Evolutionary conservation across 2,113 vertebrate species (phyloP), one percentile per base, ranked within the genome.

Genomic region (Austrofundulus limnaeus): DNA sequence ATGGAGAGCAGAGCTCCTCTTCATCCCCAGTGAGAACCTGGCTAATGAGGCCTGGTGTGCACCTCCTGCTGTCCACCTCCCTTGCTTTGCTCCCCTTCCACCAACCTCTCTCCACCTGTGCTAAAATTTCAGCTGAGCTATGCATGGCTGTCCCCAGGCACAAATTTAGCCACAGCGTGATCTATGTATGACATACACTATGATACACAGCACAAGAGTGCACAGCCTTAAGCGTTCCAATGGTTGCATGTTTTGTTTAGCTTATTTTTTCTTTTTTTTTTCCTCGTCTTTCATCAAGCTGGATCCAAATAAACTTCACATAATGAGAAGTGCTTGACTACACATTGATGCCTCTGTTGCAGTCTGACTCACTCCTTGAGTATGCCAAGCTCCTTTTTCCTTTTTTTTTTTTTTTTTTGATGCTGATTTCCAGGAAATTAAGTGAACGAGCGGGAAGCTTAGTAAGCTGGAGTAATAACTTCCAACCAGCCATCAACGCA

Each of bases 1-100:
- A 73, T 70, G 70, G 54, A 75, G 38, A 75, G 72, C 66, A 11
- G 43, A 11, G 38, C 54, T 46, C 66, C 61, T 66, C 56, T 56
- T 37, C 13, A 4, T 77, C 67, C 74, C 72, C 46, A 16, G 46
- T 61, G 68, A 76, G 58, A 57, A 61, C 55, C 42, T 45, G 69
- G 61, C 73, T 90, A 89, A 90, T 88, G 85, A 90, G 76, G 84
- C 81, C 62, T 53, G 67, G 55, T 57, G 39, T 49, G 34, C 74
- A 60, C 82, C 77, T 70, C 84, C 83, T 74, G 78, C 88, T 86
- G 84, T 83, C 70, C 70, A 61, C 58, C 72, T 71, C 56, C 52
- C 42, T 31, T 24, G 19, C 70, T 49, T 57, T 10, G 3, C 51
- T 48, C n/a, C n/a, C n/a, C 39, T 47, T 46, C 37, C 43, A 24